Base-by-base conservation (phyloP, 2,797 vertebrate species). In the Octomys mimax region DNA sequence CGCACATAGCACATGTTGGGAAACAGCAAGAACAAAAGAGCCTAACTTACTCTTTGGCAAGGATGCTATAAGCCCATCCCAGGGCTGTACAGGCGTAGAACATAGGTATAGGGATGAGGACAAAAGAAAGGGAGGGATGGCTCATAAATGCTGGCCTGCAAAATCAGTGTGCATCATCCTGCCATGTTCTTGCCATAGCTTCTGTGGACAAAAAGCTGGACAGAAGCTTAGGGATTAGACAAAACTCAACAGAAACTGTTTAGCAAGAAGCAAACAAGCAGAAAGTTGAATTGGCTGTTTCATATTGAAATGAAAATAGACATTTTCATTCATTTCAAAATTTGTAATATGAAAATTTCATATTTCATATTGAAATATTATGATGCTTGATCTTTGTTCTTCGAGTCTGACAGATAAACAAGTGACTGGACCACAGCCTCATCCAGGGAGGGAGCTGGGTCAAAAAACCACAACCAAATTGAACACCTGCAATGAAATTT, bases 21-120 rank as follows among this genome's bases (percentile, higher is more conserved):
- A 57, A 94, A 75, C 3, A 70, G 83, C 57, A 24, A n/a, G 52
- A 79, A 42, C 62, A 24, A 57, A 61, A 78, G 61, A 96, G 68
- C 46, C 5, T 9, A 6, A 12, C 28, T 24, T 21, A 14, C 26
- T 16, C 5, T 46, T 64, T 75, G 87, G 71, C 39, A 83, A 68
- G 22, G 10, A 33, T 54, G 59, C 59, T 18, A 3, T 16, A 13
- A 6, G 73, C 68, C 57, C 68, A 21, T 66, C 83, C 21, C 54
- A 68, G 68, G 18, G 42, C 3, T 6, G 54, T 6, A 3, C 62
- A 46, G 49, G 39, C 14, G 6, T 87, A 82, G 19, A 57, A 18
- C 16, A 3, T 9, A 31, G 33, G 31, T 10, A 9, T 2, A 6
- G 68, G 3, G 0, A 49, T 6, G 16, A 73, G 85, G 14, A 31